phyloP scores from a whole-genome alignment of 2,113 vertebrate genomes.

The Triplophysa tibetana region DNA sequence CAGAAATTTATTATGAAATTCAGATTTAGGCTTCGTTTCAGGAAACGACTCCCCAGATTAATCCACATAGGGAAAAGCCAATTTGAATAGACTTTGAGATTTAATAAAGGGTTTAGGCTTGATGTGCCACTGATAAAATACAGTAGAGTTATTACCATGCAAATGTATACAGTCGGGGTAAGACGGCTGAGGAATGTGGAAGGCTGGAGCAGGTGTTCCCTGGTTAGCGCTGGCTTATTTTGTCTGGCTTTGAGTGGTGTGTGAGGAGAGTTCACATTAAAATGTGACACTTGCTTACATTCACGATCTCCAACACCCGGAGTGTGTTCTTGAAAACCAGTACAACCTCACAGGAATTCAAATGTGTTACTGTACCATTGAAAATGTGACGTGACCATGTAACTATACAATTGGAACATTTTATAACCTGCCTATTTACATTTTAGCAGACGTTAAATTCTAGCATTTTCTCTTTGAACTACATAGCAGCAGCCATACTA shows the following conservation, averaged over 20 bases:
- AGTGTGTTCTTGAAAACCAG: neutral
- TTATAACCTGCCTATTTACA: no score
- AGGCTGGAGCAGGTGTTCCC: slow-evolving; percentile 36
- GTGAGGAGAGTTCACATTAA: slow-evolving; percentile 17
- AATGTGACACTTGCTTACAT: slow-evolving; percentile 29
- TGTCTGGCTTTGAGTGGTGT: slow-evolving; percentile 32
- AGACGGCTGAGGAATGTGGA: slow-evolving; percentile 36
- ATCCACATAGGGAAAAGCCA: neutral
- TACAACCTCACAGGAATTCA: neutral
- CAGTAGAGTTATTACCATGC: slow-evolving; percentile 8
- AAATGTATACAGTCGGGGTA: slow-evolving; percentile 9
- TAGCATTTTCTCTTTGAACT: no score
- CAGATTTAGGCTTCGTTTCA: neutral
- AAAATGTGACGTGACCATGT: neutral
- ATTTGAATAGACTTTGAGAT: slow-evolving; percentile 8
- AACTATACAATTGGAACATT: no score
- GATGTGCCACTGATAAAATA: slow-evolving; percentile 29
- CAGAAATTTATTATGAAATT: slow-evolving; percentile 11
- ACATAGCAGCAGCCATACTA: no score
- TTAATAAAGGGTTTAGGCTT: slow-evolving; percentile 10
- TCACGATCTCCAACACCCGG: slow-evolving; percentile 12
- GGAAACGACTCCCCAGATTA: neutral
- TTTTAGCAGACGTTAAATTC: no score
- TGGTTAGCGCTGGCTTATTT: slow-evolving; percentile 35
- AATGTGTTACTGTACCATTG: neutral